Evolutionary conservation across 2,797 vertebrate genomes (phyloP).

Genomic region (Notolepis coatsorum): DNA sequence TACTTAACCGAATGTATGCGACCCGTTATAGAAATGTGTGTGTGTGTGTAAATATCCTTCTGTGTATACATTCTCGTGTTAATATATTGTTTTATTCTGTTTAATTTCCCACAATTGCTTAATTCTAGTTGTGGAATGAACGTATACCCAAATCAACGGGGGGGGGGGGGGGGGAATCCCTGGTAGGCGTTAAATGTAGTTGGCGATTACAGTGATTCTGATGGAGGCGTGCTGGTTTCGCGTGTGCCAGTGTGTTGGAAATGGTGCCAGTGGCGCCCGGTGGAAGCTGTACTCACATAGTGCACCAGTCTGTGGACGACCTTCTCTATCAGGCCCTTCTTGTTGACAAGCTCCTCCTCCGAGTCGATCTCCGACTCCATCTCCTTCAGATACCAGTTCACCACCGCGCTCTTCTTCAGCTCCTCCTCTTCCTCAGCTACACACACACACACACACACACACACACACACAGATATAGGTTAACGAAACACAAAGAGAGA

Average conservation of each 20-base stretch:
- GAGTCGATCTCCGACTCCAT: constrained; percentile 98
- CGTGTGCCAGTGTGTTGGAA: not conserved
- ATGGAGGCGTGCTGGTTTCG: too few species aligned
- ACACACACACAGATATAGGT: constrained; percentile 5
- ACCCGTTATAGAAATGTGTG: not conserved
- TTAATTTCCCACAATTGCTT: too few species aligned
- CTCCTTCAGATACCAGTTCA: constrained; percentile 99
- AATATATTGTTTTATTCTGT: too few species aligned
- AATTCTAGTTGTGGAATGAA: too few species aligned
- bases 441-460: not conserved
- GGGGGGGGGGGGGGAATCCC: too few species aligned
- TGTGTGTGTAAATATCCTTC: not conserved
- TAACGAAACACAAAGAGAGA: too few species aligned
- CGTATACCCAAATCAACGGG: too few species aligned
- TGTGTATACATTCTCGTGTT: too few species aligned
- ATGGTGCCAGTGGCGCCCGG: too few species aligned
- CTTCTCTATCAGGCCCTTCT: constrained; percentile 96
- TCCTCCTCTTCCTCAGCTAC: constrained; percentile 92
- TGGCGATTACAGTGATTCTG: too few species aligned
- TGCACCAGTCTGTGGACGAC: constrained; percentile 95
- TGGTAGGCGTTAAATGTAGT: too few species aligned
- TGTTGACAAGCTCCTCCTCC: constrained; percentile 94
- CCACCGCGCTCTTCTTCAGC: constrained; percentile 90
- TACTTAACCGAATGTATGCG: too few species aligned
- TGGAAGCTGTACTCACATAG: constrained; percentile 84